A percentile compares a stretch with the other conserved stretches of the same genome.
phyloP scores from a whole-genome alignment of 2,113 vertebrate genomes.

The Gymnorhina tibicen region DNA sequence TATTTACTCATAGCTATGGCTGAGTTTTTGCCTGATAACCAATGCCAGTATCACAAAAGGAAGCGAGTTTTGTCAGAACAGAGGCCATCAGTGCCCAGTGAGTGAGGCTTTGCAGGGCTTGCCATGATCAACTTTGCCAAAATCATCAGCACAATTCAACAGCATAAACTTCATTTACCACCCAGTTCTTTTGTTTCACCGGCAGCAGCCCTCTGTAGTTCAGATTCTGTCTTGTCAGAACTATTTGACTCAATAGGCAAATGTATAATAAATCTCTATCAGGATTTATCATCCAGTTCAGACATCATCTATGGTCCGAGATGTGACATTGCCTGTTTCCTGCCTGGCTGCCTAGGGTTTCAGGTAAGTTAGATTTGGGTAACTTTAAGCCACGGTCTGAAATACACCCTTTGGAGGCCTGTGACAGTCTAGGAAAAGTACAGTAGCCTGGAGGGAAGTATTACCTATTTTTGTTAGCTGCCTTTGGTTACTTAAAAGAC shows the following conservation, averaged over 20 bases:
- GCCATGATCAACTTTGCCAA: background rate
- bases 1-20: background rate
- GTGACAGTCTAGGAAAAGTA: background rate
- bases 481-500: background rate
- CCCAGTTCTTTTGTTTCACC: background rate
- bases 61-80: background rate
- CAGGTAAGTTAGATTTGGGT: background rate
- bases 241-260: background rate
- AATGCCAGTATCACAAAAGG: background rate
- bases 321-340: background rate
- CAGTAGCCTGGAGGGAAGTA: background rate
- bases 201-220: background rate
- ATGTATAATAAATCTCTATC: background rate
- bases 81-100: background rate
- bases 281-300: background rate
- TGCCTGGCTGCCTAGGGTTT: background rate
- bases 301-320: background rate
- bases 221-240: background rate
- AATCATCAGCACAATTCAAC: background rate
- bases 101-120: background rate
- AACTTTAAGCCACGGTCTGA: background rate
- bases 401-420: background rate
- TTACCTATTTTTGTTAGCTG: background rate
- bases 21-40: background rate
- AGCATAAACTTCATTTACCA: background rate